Evolutionary conservation across 2,888 invertebrate species (phyloP).

Genomic region (Eumacrocentrus americanus): DNA sequence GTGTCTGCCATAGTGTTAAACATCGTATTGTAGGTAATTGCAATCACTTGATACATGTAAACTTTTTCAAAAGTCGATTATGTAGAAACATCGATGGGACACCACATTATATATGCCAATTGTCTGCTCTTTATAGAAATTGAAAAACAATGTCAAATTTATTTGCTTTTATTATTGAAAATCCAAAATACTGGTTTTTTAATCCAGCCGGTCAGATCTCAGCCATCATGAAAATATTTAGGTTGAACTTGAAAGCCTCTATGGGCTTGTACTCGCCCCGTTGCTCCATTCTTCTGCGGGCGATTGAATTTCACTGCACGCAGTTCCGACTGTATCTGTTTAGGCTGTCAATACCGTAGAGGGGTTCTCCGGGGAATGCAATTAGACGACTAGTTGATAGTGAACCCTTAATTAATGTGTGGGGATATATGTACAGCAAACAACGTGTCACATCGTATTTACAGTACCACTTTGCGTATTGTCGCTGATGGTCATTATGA

Average conservation of each 20-base stretch:
- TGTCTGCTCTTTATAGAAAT: constrained; percentile 16
- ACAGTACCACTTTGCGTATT: not conserved
- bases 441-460: not conserved
- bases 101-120: constrained; percentile 52
- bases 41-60: constrained; percentile 63
- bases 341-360: not conserved
- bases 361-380: not conserved
- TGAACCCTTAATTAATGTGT: not conserved
- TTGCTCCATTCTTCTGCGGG: not conserved
- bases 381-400: not conserved
- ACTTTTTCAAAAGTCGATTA: constrained; percentile 62
- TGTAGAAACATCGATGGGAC: constrained; percentile 61
- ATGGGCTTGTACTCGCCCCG: constrained; percentile 14
- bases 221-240: constrained; percentile 17
- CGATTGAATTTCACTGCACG: not conserved
- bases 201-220: constrained; percentile 27
- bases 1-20: constrained; percentile 65
- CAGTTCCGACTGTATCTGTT: not conserved
- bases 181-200: constrained; percentile 26
- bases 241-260: constrained; percentile 25
- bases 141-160: not conserved
- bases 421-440: not conserved
- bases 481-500: not conserved
- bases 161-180: not conserved
- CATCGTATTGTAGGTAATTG: constrained; percentile 61